These are phyloP conservation scores for Delphinapterus leucas DNA, from an alignment of 2,113 vertebrate species.

Conservation along the genomic window DNA sequence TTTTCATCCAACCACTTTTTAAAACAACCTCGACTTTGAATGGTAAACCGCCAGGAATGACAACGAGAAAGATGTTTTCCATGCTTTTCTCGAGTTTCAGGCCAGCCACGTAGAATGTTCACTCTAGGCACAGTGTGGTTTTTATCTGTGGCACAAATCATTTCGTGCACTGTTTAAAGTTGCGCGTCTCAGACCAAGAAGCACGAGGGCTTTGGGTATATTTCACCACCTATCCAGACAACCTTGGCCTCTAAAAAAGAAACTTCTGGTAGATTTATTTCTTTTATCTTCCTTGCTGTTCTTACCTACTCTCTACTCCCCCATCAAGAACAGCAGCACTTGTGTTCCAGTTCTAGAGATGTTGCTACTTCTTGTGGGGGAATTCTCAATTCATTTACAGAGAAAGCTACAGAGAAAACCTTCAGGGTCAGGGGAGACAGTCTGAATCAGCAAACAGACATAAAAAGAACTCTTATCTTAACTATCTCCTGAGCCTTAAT, in stretches of 20 bases:
- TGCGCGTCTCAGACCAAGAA: neutral
- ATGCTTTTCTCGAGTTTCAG: neutral
- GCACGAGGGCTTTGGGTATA: neutral
- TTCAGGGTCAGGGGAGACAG: neutral
- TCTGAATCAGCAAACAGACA: conserved; percentile 33
- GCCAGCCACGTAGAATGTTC: neutral
- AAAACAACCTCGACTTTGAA: conserved; percentile 30
- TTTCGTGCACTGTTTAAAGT: neutral
- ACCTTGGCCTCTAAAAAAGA: conserved; percentile 28
- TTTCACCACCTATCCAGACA: neutral
- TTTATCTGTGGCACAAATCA: neutral
- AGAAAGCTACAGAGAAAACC: neutral
- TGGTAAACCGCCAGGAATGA: neutral
- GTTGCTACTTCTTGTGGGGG: neutral
- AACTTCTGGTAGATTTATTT: neutral
- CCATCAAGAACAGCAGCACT: neutral
- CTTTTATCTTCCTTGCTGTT: neutral
- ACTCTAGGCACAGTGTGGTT: neutral
- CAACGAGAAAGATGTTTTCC: neutral
- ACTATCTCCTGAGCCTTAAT: neutral
- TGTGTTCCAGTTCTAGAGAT: neutral
- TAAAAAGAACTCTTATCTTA: conserved; percentile 37
- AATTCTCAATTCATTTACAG: conserved; percentile 22
- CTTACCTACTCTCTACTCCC: neutral
- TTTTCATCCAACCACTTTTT: neutral